Percentiles rank a stretch among this genome's conserved stretches.
Conservation (phyloP, 2,888 invertebrate species). For the Apotomis capreana region DNA sequence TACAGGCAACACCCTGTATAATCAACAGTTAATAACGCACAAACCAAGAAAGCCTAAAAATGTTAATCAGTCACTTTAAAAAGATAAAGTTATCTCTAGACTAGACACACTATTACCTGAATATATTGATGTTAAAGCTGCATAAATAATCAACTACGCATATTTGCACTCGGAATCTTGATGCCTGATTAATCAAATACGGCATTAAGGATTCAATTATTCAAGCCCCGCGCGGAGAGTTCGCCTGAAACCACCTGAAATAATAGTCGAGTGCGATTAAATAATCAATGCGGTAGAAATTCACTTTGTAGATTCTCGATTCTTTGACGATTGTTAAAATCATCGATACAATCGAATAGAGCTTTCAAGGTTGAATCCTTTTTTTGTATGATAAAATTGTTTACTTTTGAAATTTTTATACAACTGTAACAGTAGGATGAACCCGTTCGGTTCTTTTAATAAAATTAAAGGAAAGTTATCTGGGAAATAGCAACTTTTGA, state of each 20-base stretch:
- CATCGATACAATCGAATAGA: background rate
- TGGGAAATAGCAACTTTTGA: no score
- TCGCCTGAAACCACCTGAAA: conserved; percentile 9
- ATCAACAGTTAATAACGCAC: no score
- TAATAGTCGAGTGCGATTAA: conserved; percentile 27
- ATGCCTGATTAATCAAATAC: conserved; percentile 18
- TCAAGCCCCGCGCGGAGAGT: background rate
- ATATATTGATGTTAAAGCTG: conserved; percentile 7
- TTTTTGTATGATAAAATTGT: no score
- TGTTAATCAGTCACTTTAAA: no score
- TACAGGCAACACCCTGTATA: no score
- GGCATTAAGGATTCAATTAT: conserved; percentile 7
- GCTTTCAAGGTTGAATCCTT: background rate
- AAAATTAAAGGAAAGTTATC: no score
- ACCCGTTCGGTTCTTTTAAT: no score
- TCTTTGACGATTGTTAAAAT: background rate
- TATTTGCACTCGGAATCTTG: conserved; percentile 14
- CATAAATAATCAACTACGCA: conserved; percentile 8
- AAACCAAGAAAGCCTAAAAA: no score
- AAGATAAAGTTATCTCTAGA: no score
- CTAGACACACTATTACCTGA: background rate
- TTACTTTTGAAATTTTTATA: no score
- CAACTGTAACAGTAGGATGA: no score
- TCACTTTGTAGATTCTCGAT: conserved; percentile 21
- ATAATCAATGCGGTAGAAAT: background rate